Conservation (phyloP, 1,140 invertebrate genomes). For the Oscheius sp. region DNA sequence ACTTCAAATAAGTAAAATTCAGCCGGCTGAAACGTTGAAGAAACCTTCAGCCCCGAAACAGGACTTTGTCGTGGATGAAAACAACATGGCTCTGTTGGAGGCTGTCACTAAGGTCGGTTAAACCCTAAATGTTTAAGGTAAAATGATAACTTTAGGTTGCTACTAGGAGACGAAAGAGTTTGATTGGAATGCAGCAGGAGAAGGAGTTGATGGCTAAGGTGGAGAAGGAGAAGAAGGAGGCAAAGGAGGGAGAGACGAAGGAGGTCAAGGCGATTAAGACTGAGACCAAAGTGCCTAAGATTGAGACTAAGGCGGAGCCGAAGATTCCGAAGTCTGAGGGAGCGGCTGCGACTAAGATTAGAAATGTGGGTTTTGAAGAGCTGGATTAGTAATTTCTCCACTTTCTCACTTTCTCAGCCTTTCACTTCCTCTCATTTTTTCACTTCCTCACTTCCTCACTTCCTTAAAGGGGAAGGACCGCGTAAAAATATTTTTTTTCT, state of each 20-base stretch:
- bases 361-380: constrained; percentile 30
- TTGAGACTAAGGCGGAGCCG: neutral
- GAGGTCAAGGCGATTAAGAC: neutral
- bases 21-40: constrained; percentile 2
- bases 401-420: too few species aligned
- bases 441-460: too few species aligned
- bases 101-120: neutral
- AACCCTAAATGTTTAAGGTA: neutral
- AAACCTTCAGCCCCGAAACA: constrained; percentile 6
- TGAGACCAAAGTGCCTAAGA: too few species aligned
- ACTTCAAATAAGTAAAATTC: neutral
- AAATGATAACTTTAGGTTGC: neutral
- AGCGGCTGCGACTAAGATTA: constrained; percentile 29
- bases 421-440: too few species aligned
- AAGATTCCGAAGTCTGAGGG: constrained; percentile 28
- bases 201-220: neutral
- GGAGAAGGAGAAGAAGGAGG: neutral
- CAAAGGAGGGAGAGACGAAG: neutral
- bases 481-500: too few species aligned
- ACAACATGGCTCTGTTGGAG: constrained; percentile 7
- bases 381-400: too few species aligned
- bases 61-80: constrained; percentile 2
- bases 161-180: neutral
- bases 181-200: neutral
- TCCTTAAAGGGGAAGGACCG: too few species aligned